These are phyloP conservation scores for Eriosoma lanigerum DNA, from an alignment of 1,140 invertebrate species.

Conservation along the genomic window DNA sequence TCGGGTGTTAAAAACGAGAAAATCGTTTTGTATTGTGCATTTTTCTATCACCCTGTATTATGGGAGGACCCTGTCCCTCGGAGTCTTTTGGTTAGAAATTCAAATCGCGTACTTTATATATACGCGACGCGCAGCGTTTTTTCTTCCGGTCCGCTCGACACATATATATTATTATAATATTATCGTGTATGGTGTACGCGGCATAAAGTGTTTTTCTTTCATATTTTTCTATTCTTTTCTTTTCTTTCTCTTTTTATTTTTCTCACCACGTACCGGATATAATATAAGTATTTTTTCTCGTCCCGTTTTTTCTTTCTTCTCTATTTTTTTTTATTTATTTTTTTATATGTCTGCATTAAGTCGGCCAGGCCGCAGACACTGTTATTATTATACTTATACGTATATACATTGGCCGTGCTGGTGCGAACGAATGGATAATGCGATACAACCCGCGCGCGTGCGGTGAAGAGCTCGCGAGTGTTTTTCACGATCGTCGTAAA, in stretches of 20 bases:
- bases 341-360: slow-evolving; percentile 38
- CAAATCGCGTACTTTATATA: slow-evolving; percentile 11
- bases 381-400: neutral
- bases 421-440: neutral
- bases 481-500: slow-evolving; percentile 27
- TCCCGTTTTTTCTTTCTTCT: no score
- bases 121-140: neutral
- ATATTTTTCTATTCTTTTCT: neutral
- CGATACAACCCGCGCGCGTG: neutral
- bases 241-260: neutral
- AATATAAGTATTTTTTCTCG: neutral
- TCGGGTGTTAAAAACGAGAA: no score
- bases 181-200: no score
- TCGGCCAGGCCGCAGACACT: neutral
- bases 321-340: neutral
- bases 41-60: no score
- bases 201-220: slow-evolving; percentile 37
- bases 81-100: slow-evolving; percentile 12
- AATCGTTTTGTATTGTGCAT: no score
- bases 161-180: no score
- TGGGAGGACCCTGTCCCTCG: no score
- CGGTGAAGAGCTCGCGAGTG: neutral
- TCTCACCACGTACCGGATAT: neutral
- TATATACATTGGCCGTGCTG: neutral
- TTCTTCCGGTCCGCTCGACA: neutral